Evolutionary conservation across 2,888 invertebrate species (phyloP).

Genomic region (Norana najaformis): DNA sequence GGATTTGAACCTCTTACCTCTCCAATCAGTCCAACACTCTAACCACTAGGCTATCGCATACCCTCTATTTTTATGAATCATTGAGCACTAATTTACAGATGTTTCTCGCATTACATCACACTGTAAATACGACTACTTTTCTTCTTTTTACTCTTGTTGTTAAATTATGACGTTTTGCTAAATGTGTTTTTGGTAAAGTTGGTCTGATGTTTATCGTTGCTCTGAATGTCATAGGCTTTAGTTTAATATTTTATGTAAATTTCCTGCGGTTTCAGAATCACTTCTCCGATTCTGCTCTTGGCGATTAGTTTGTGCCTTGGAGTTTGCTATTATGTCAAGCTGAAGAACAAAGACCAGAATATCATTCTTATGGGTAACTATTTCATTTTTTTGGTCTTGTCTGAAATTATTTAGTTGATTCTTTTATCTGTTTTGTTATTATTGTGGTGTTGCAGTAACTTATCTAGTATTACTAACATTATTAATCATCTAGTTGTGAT

Average conservation of each 20-base stretch:
- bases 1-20: too few species aligned
- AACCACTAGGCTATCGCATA: too few species aligned
- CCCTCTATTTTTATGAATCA: too few species aligned
- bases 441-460: neutral
- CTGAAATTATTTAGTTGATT: neutral
- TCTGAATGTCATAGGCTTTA: neutral
- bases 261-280: neutral
- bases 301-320: slow-evolving; percentile 15
- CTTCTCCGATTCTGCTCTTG: slow-evolving; percentile 4
- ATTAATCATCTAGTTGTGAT: too few species aligned
- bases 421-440: neutral
- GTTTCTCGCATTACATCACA: too few species aligned
- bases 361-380: neutral
- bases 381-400: neutral
- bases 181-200: too few species aligned
- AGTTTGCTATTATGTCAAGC: neutral
- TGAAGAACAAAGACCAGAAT: neutral
- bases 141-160: neutral
- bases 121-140: neutral
- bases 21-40: too few species aligned
- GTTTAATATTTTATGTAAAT: neutral
- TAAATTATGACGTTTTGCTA: neutral
- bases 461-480: neutral
- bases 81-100: too few species aligned
- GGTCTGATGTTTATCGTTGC: neutral